These are phyloP conservation scores for Paradisaea rubra DNA, from an alignment of 2,113 vertebrate species.

Conservation along the genomic window DNA sequence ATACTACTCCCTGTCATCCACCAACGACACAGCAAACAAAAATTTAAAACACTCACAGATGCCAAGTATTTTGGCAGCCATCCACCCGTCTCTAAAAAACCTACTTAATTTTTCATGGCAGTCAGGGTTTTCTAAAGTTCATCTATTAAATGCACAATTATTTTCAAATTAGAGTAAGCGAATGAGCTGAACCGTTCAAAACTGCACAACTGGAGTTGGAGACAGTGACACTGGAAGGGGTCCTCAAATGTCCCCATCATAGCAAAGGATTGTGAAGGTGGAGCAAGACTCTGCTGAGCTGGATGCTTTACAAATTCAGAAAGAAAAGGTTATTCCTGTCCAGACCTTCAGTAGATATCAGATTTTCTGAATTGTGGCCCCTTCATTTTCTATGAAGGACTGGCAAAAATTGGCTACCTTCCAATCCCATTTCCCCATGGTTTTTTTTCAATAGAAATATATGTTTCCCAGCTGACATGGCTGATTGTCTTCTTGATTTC, in stretches of 20 bases:
- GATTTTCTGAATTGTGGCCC: background rate
- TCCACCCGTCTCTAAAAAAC: background rate
- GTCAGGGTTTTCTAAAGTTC: background rate
- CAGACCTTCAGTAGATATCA: background rate
- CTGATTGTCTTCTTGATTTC: background rate
- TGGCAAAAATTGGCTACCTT: background rate
- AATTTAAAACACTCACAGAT: background rate
- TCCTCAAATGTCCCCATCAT: background rate
- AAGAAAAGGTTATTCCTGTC: background rate
- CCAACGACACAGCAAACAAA: slow-evolving; percentile 20
- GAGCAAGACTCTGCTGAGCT: background rate
- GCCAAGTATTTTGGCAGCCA: slow-evolving; percentile 33
- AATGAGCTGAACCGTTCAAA: background rate
- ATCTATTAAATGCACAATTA: slow-evolving; percentile 17
- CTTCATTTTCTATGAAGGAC: background rate
- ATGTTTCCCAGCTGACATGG: background rate
- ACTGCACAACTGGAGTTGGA: background rate
- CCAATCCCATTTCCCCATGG: background rate
- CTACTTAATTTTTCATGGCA: background rate
- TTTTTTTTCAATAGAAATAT: background rate
- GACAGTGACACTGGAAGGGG: background rate
- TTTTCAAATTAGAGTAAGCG: slow-evolving; percentile 6
- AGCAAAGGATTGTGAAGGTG: background rate
- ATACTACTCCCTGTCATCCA: background rate
- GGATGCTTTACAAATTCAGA: background rate